Base-by-base conservation (phyloP, 1,140 invertebrate genomes). In the Cheumatopsyche charites region DNA sequence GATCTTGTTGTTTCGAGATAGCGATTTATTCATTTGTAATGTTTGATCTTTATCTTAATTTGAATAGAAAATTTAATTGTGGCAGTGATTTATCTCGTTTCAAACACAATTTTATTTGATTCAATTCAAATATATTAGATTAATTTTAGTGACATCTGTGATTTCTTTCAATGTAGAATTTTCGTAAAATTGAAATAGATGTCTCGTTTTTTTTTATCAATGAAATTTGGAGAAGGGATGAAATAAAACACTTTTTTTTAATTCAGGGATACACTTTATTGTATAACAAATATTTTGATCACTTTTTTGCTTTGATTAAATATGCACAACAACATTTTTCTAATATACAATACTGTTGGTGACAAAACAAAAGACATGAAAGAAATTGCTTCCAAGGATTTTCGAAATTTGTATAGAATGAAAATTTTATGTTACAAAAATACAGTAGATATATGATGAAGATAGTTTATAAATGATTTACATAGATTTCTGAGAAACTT, bases 241-340 rank as follows among this genome's bases (percentile, higher is more conserved):
- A 58, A 58, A 58, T 58, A 25, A 58, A 58, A 58, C 55, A 58
- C 2, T 1, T 52, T 52, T 1, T 21, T 25, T 58, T 25, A 58
- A 58, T 58, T 58, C 25, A 7, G 19, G 29, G 55, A 47, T 66
- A 66, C 43, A 66, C 15, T 70, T 62, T 70, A 70, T 70, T 70
- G 21, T 70, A 70, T 70, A 61, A 58, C 52, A 69, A n/a, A 73
- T 66, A 73, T 69, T 62, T 69, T 69, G 68, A 73, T 73, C 72
- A 73, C 72, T 58, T 42, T 55, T 70, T 69, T 73, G 43, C 62
- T 69, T 73, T 73, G 55, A 65, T 73, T 45, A 71, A 71, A 52
- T 71, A 71, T 62, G n/a, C 70, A 71, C 70, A 71, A 65, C 47
- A 71, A 49, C 15, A 25, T 43, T 15, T 26, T 23, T 65, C 42